Evolutionary conservation across 1,140 invertebrate species (phyloP), one percentile per base, ranked within the genome.

Genomic region (Pseudomyrmex flavicornis): DNA sequence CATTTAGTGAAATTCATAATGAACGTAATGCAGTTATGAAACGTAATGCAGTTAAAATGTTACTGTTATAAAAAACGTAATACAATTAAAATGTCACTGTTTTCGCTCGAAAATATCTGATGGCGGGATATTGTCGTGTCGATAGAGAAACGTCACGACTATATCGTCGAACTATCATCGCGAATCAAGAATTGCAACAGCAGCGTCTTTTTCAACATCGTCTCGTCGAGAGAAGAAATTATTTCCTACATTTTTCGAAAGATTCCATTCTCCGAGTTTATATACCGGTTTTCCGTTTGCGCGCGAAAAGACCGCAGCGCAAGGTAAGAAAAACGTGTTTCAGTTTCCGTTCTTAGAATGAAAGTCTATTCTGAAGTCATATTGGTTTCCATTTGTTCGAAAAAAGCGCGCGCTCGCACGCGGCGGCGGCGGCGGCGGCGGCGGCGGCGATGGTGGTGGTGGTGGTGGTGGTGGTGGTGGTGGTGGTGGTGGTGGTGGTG

Each of bases 1-100:
- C 76, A 79, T 52, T 79, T 79, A 79, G 65, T 12, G 54, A 44
- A 79, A 44, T 79, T 69, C 13, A 48, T 70, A 70, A 80, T 80
- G 35, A 72, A 70, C 76, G 56, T 50, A 72, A 80, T 72, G 44
- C 58, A 58, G 50, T 79, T 70, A 48, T 61, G n/a, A 35, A 35
- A 35, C 35, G 35, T 35, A 35, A 35, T 7, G 35, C 5, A 35
- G 35, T 35, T 44, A 46, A 59, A 70, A 50, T 61, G 54, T 5
- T 5, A 35, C 52, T 8, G 17, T 69, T n/a, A 48, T 59, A 70
- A 80, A 70, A 59, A 72, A 70, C 76, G 54, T 50, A 72, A 80
- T 72, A 54, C 58, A 58, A 26, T 79, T 44, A 46, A 59, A 70
- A 50, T 61, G 66, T 35, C 5, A 35, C 52, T 7, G 17, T 10